phyloP scores from a whole-genome alignment of 2,113 vertebrate species.

The Orycteropus afer region DNA sequence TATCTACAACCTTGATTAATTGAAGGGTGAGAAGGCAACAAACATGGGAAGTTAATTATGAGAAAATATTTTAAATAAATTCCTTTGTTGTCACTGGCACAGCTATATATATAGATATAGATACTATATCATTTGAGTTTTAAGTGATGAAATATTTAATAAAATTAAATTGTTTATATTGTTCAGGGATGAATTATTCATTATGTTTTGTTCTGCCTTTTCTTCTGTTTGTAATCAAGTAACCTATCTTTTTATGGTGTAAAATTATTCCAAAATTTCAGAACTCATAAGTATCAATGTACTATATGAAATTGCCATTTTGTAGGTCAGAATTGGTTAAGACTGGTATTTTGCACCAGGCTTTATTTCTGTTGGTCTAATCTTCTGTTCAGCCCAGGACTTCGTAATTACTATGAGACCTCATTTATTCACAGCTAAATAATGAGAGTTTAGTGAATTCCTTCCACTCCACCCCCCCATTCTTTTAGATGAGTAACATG shows the following conservation, averaged over 20 bases:
- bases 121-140: background rate
- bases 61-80: conserved; percentile 21
- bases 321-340: background rate
- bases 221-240: conserved; percentile 14
- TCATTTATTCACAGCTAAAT: background rate
- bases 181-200: background rate
- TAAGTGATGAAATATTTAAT: conserved; percentile 1
- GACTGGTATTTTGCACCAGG: conserved; percentile 52
- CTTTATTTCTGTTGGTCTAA: conserved; percentile 10
- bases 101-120: background rate
- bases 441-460: background rate
- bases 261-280: background rate
- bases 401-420: conserved; percentile 24
- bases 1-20: conserved; percentile 11
- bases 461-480: background rate
- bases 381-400: background rate
- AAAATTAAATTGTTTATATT: conserved; percentile 23
- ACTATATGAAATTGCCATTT: background rate
- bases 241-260: background rate
- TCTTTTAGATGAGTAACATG: conserved; percentile 1
- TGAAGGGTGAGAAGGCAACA: conserved; percentile 4
- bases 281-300: conserved; percentile 26
- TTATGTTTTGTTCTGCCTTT: conserved; percentile 13
- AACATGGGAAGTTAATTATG: background rate
- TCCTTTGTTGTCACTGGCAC: conserved; percentile 15